phyloP scores from a whole-genome alignment of 1,140 invertebrate species.

The Heliconius hermathena region DNA sequence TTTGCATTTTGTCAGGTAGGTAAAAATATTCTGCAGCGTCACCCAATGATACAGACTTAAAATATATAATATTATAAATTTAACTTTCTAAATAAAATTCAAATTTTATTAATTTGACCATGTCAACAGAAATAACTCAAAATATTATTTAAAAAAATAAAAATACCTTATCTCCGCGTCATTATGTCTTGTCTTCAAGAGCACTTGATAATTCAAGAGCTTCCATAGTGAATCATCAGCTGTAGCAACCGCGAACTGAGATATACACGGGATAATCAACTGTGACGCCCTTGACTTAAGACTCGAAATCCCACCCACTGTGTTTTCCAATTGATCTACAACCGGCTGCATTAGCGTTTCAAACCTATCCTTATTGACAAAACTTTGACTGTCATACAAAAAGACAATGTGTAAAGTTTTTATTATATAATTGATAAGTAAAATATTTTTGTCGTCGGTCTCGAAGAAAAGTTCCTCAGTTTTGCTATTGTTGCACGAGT shows the following conservation, averaged over 20 bases:
- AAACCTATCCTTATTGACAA: constrained; percentile 93
- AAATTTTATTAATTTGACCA: too few relatives aligned
- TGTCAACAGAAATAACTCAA: not conserved
- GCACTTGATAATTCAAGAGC: constrained; percentile 92
- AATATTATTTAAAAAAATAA: not conserved
- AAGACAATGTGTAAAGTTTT: constrained; percentile 90
- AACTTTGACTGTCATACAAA: constrained; percentile 90
- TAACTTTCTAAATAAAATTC: too few relatives aligned
- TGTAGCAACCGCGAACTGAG: constrained; percentile 90
- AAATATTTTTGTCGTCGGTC: constrained; percentile 82
- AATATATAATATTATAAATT: too few relatives aligned
- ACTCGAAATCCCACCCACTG: constrained; percentile 83
- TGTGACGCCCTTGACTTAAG: constrained; percentile 84
- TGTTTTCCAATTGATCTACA: constrained; percentile 94
- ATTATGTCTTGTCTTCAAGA: constrained; percentile 92
- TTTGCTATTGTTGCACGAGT: constrained; percentile 82
- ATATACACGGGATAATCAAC: constrained; percentile 89
- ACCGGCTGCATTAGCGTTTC: constrained; percentile 91
- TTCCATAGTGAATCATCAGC: constrained; percentile 94
- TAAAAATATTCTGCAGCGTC: too few relatives aligned
- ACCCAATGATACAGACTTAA: too few relatives aligned
- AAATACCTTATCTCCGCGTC: constrained; percentile 83
- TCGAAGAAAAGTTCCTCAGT: constrained; percentile 79
- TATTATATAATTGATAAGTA: constrained; percentile 86
- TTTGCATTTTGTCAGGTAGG: too few relatives aligned